Evolutionary conservation across 1,140 invertebrate species (phyloP).

Genomic region (Hesperophylax magnus): DNA sequence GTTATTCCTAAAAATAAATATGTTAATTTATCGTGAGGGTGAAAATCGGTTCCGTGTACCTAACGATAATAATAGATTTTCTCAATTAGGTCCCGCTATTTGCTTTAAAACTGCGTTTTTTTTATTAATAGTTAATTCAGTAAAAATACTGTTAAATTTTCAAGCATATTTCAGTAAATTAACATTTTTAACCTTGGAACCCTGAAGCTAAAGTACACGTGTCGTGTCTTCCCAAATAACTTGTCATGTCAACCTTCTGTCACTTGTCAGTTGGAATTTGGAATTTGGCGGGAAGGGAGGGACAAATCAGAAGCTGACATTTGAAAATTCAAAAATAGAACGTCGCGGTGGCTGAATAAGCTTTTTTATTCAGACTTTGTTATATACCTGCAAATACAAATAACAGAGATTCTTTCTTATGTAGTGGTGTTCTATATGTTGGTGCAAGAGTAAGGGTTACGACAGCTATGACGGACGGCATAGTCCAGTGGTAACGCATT

Average conservation of each 20-base stretch:
- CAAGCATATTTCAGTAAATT: constrained; percentile 37
- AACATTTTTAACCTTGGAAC: constrained; percentile 44
- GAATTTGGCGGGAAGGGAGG: constrained; percentile 21
- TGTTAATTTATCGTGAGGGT: too few relatives aligned
- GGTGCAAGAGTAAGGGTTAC: too few relatives aligned
- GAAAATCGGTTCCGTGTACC: too few relatives aligned
- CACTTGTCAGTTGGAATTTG: constrained; percentile 29
- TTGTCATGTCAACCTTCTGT: constrained; percentile 15
- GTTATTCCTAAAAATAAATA: too few relatives aligned
- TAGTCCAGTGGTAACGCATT: too few relatives aligned
- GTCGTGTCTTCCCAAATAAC: constrained; percentile 25
- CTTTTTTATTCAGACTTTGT: constrained; percentile 6
- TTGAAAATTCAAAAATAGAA: constrained; percentile 40
- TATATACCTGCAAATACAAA: neutral
- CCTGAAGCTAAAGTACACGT: constrained; percentile 22
- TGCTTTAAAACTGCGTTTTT: too few relatives aligned
- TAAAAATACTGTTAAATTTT: constrained; percentile 9
- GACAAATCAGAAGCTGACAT: constrained; percentile 29
- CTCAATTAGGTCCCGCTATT: too few relatives aligned
- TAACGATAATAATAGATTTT: too few relatives aligned
- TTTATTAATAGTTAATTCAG: too few relatives aligned
- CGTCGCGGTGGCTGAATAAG: constrained; percentile 22
- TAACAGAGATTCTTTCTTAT: neutral
- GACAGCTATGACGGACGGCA: too few relatives aligned
- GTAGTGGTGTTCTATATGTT: too few relatives aligned